Conservation (phyloP, 1,140 invertebrate species). For the Drosophila parvula region DNA sequence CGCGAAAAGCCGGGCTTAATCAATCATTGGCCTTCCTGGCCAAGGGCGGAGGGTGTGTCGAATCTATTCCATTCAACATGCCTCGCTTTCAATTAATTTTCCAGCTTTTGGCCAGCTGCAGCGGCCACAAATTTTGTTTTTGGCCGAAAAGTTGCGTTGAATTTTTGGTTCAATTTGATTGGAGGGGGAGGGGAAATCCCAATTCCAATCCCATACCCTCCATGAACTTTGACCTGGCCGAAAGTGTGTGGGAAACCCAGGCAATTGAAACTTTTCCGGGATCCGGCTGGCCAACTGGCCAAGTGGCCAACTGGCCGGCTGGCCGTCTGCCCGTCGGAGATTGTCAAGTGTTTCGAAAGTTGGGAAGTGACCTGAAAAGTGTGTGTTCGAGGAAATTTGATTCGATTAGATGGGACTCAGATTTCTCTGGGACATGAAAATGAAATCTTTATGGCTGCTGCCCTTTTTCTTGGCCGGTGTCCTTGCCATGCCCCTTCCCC, state of each 20-base stretch:
- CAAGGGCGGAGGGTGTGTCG: too few relatives aligned
- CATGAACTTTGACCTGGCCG: conserved; percentile 40
- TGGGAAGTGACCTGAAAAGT: conserved; percentile 48
- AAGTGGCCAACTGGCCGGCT: too few relatives aligned
- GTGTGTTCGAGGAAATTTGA: conserved; percentile 48
- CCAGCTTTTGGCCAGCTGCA: conserved; percentile 65
- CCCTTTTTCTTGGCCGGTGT: not conserved
- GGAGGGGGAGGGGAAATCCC: not conserved
- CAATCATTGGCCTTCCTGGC: conserved; percentile 55
- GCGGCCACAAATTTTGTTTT: conserved; percentile 65
- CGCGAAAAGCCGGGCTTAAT: conserved; percentile 27
- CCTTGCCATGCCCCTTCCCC: too few relatives aligned
- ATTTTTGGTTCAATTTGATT: conserved; percentile 52
- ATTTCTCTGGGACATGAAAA: conserved; percentile 23
- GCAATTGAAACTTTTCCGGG: conserved; percentile 43
- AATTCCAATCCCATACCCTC: too few relatives aligned
- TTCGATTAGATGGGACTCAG: conserved; percentile 43
- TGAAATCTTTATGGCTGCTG: conserved; percentile 32
- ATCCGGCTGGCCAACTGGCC: not conserved
- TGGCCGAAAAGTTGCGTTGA: conserved; percentile 23
- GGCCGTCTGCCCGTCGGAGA: not conserved
- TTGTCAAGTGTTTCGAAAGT: conserved; percentile 51
- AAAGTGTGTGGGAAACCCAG: conserved; percentile 29
- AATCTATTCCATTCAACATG: conserved; percentile 60
- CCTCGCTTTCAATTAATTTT: conserved; percentile 72